Evolutionary conservation across 2,113 vertebrate species (phyloP).

Genomic region (Pelobates fuscus): DNA sequence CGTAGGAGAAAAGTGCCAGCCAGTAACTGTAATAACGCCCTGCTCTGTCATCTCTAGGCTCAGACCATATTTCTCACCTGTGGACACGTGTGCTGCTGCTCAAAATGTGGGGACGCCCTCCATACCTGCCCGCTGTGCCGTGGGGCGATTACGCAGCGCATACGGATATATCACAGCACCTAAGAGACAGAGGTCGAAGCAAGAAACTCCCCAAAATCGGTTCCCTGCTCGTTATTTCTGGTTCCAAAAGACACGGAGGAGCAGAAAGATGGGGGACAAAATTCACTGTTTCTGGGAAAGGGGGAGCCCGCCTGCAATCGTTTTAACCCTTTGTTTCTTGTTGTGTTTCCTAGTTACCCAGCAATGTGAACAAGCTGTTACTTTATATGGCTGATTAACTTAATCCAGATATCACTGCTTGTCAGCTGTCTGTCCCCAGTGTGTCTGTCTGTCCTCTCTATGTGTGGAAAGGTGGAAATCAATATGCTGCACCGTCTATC

Average conservation of each 20-base stretch:
- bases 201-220: not conserved
- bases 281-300: not conserved
- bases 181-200: slow-evolving; percentile 46
- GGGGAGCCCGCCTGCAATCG: not conserved
- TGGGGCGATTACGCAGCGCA: slow-evolving; percentile 70
- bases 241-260: not conserved
- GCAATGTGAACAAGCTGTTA: not conserved
- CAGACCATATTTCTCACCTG: slow-evolving; percentile 89
- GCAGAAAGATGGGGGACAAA: not conserved
- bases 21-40: too few relatives aligned
- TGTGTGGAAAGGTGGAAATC: too few relatives aligned
- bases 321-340: accelerated
- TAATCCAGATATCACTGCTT: too few relatives aligned
- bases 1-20: too few relatives aligned
- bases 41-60: slow-evolving; percentile 78
- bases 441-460: too few relatives aligned
- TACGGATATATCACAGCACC: slow-evolving; percentile 80
- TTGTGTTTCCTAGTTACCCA: not conserved
- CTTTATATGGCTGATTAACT: too few relatives aligned
- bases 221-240: not conserved
- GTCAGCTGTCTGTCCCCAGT: too few relatives aligned
- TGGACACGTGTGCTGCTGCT: slow-evolving; percentile 93
- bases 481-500: too few relatives aligned
- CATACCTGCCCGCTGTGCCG: slow-evolving; percentile 87
- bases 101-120: slow-evolving; percentile 76